A percentile compares a stretch with the other conserved stretches of the same genome.
These are phyloP conservation scores for Arenicola marina DNA, from an alignment of 2,888 invertebrate species.

Conservation along the genomic window DNA sequence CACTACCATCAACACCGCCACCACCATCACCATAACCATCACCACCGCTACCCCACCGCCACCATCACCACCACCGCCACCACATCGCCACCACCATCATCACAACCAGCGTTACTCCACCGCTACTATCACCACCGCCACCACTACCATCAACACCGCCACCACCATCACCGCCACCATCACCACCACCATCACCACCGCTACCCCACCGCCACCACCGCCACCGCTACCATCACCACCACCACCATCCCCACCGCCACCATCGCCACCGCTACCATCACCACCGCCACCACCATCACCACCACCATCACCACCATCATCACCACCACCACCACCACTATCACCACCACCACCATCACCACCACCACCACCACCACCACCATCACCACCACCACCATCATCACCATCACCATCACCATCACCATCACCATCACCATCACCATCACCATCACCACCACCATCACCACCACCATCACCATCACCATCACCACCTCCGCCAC, in stretches of 20 bases:
- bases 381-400: neutral
- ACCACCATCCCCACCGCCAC: slow-evolving; percentile 5
- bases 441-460: neutral
- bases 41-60: too few relatives aligned
- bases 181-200: slow-evolving; percentile 14
- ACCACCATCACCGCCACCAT: slow-evolving; percentile 15
- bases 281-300: neutral
- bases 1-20: too few relatives aligned
- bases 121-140: too few relatives aligned
- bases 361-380: neutral
- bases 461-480: neutral
- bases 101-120: too few relatives aligned
- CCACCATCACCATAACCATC: too few relatives aligned
- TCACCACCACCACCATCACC: neutral
- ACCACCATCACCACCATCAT: slow-evolving; percentile 2
- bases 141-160: too few relatives aligned
- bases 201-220: slow-evolving; percentile 12
- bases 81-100: too few relatives aligned
- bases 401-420: neutral
- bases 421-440: neutral
- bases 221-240: slow-evolving; percentile 9
- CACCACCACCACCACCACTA: neutral
- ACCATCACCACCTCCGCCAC: too few relatives aligned
- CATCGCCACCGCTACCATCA: slow-evolving; percentile 1
- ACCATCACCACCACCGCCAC: too few relatives aligned